Evolutionary conservation across 2,888 invertebrate species (phyloP).

Genomic region (Harmothoe impar): DNA sequence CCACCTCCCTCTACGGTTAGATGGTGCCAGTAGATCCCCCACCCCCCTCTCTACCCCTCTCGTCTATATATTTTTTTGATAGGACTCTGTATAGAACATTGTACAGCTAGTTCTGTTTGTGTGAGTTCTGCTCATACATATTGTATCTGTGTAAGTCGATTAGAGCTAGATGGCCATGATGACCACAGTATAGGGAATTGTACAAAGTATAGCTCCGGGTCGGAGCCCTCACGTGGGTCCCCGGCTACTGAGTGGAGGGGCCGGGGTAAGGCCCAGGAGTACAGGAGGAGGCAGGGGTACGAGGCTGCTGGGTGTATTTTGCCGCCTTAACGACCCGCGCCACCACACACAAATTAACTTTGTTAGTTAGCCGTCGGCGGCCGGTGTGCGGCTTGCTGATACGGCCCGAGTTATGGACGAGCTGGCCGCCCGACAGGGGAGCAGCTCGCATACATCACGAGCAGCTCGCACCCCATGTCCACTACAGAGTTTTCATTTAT

Average conservation of each 20-base stretch:
- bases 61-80: no score
- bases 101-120: no score
- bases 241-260: background rate
- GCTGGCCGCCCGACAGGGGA: background rate
- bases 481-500: background rate
- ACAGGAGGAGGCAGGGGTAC: background rate
- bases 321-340: conserved; percentile 1
- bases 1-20: background rate
- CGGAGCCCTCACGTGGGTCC: no score
- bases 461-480: background rate
- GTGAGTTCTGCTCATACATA: no score
- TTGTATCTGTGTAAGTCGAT: no score
- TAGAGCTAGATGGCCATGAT: no score
- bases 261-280: background rate
- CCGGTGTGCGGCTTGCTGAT: background rate
- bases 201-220: no score
- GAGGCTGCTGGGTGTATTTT: conserved; percentile 1
- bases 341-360: conserved; percentile 10
- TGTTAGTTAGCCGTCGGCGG: conserved; percentile 26
- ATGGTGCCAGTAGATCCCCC: background rate
- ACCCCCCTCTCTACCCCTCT: background rate
- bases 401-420: conserved; percentile 13
- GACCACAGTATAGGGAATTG: no score
- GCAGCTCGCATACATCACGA: conserved; percentile 4
- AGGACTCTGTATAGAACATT: no score